phyloP scores from a whole-genome alignment of 2,888 invertebrate genomes.

The Camponotus fellah region DNA sequence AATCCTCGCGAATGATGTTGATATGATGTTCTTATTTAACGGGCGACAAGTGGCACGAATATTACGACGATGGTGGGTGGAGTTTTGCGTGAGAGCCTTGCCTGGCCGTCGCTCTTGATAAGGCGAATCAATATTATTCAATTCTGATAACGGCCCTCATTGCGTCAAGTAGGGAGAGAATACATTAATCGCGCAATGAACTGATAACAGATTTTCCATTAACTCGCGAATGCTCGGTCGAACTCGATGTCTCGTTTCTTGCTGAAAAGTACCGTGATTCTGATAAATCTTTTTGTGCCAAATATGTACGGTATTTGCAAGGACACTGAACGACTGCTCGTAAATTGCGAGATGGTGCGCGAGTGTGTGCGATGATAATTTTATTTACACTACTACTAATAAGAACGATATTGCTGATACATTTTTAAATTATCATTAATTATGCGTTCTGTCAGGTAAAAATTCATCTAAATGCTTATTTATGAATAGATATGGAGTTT shows the following conservation, averaged over 20 bases:
- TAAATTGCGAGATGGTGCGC: neutral
- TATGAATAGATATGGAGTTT: neutral
- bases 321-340: neutral
- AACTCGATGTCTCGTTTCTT: neutral
- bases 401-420: neutral
- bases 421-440: neutral
- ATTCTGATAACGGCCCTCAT: constrained; percentile 65
- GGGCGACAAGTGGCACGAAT: constrained; percentile 50
- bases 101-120: constrained; percentile 59
- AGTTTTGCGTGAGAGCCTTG: constrained; percentile 47
- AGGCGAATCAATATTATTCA: constrained; percentile 74
- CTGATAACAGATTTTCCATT: constrained; percentile 52
- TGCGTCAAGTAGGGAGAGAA: constrained; percentile 22
- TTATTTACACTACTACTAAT: neutral
- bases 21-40: constrained; percentile 45
- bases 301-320: neutral
- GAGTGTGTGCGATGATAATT: neutral
- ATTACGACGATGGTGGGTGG: constrained; percentile 41
- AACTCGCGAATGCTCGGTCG: constrained; percentile 1
- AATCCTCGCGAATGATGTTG: constrained; percentile 11
- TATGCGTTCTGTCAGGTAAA: neutral
- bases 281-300: neutral
- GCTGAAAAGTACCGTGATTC: neutral
- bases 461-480: constrained; percentile 9
- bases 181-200: constrained; percentile 11